Base-by-base conservation (phyloP, 2,113 vertebrate genomes). In the Dromiciops gliroides region DNA sequence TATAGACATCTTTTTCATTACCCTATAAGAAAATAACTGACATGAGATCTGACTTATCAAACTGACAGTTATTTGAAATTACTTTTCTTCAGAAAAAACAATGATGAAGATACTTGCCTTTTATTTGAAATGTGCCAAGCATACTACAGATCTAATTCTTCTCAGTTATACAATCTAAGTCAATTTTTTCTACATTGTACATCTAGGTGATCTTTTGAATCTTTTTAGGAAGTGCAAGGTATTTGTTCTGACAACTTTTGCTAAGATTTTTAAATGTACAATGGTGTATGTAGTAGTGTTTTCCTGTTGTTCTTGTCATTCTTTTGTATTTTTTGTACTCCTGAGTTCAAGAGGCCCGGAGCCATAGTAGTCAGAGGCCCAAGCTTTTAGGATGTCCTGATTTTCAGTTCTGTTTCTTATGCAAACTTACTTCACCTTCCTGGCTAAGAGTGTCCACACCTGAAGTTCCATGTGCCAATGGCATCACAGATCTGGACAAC, bases 1-100 rank as follows among this genome's bases (percentile, higher is more conserved):
- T 92, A n/a, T 47, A 94, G 25, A 90, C 11, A 95, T 88, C 0
- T 16, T 44, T 93, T 95, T 96, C 28, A 25, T 50, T 96, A 93
- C 24, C 26, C 97, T 96, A 95, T 88, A 96, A 75, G 14, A 92
- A 48, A 96, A 96, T 92, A 95, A 95, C 49, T 26, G 97, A 89
- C 10, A 96, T 92, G 53, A 31, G 88, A 9, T 83, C 7, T 92
- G 51, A 49, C 91, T 96, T 92, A 93, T 93, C 44, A 93, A 97
- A 94, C 5, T 94, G 47, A 49, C 50, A 94, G 10, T 94, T 95
- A 95, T 92, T 37, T 90, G 52, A 3, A 10, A 26, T 92, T 56
- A 0, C 1, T 95, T 96, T 12, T 93, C 23, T 94, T 95, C 19
- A 11, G 22, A 94, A 92, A 12, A 16, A 92, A 12, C 94, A 97